Evolutionary conservation across 2,113 vertebrate genomes (phyloP), one percentile per base, ranked within the genome.

Genomic region (Osmerus mordax): DNA sequence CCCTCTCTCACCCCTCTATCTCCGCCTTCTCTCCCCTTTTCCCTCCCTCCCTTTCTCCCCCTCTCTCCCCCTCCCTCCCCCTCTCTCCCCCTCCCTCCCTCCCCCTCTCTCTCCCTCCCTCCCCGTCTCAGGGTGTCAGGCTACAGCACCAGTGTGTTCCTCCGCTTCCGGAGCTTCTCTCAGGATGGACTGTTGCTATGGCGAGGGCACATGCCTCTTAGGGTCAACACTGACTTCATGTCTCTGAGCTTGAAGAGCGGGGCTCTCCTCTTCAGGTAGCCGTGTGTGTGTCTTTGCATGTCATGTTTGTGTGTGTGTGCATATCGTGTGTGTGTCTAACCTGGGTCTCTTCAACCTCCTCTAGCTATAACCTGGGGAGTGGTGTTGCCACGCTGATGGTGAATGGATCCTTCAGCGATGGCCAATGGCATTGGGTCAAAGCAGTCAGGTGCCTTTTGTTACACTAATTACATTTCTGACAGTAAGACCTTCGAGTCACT

Each of bases 301-400:
- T 56, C 16, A 28, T 28, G 25, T 28, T 14, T 63, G 13, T 63
- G n/a, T 63, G 7, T 12, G 47, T 56, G 21, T 29, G 51, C 6
- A 14, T 2, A 11, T 19, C 23, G 54, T 67, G 36, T 67, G 32
- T 4, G 18, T 23, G 14, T 15, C 13, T 47, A 11, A 12, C 8
- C 6, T 4, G 16, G 14, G 19, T 60, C 3, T 47, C 41, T 47
- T 47, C 41, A 47, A 47, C 41, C 9, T 47, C 41, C 41, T 9
- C 1, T 66, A 95, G 94, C 81, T 95, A 94, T 74, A 94, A 94
- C 80, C 82, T 95, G 81, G 94, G 94, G 76, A 95, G 94, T 0
- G 93, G 94, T 0, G 54, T 89, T 66, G 88, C 86, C 7, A 87
- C 87, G 51, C 89, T 95, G 71, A 47, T 0, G 15, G 91, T 93